Base-by-base conservation (phyloP, 2,888 invertebrate genomes). In the Unio pictorum region DNA sequence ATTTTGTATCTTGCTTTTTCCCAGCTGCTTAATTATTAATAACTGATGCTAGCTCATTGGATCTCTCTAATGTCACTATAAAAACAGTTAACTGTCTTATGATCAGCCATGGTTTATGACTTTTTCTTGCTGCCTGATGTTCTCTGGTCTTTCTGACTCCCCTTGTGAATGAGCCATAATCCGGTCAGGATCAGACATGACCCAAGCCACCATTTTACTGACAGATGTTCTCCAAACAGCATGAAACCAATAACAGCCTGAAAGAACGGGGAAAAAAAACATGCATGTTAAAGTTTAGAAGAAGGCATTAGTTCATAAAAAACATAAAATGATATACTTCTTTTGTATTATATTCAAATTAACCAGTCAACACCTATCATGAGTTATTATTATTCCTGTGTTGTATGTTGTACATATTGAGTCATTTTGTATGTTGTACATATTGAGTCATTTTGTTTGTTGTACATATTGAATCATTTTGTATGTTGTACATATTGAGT, bases 221-320 rank as follows among this genome's bases (percentile, higher is more conserved):
- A 93, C 0, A 94, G 92, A 0, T 92, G 91, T 89, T 96, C 96
- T 28, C 92, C 91, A 89, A 95, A 95, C 60, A 95, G 81, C 11
- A 93, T 72, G 67, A 92, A 86, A 4, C 95, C 95, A 68, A 94
- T 91, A 57, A 94, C 71, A 61, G 95, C 95, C 96, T 95, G 90
- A 57, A 81, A 86, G 59, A 60, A 64, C n/a, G 54, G n/a, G 54
- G n/a, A 58, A 55, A 34, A 66, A 18, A 61, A 20, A 54, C 17
- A 26, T 55, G 28, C 20, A 66, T 61, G 4, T 59, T 54, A 7
- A 54, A 54, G 18, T 28, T 18, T 20, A 55, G 2, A 64, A 56
- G 57, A 11, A 45, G 45, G 15, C 45, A 0, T 11, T 45, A 45
- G 45, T 45, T 45, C 0, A 45, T 15, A 15, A 45, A 45, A 45